Percentiles rank a stretch among this genome's conserved stretches.
phyloP scores from a whole-genome alignment of 2,888 invertebrate genomes.

The Dyspetes luteomarginatus region DNA sequence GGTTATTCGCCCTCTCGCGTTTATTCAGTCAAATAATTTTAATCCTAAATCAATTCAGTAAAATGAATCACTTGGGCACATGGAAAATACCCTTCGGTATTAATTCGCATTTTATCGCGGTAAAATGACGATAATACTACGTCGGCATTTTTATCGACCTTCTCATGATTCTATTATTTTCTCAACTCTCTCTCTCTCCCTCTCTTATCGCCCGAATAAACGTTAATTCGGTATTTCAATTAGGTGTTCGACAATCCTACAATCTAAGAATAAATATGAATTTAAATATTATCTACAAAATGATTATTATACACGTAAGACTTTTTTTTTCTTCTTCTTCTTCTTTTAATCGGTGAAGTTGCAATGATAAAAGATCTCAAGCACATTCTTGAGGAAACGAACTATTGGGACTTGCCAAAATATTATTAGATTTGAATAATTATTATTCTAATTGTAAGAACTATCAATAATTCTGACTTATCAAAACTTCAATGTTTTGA shows the following conservation, averaged over 20 bases:
- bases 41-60: constrained; percentile 75
- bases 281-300: constrained; percentile 76
- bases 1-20: constrained; percentile 56
- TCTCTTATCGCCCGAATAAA: constrained; percentile 6
- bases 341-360: constrained; percentile 4
- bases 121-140: constrained; percentile 77
- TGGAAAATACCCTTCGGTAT: constrained; percentile 72
- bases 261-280: constrained; percentile 76
- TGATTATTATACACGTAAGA: constrained; percentile 63
- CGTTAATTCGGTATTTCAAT: constrained; percentile 34
- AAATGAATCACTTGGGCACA: constrained; percentile 78
- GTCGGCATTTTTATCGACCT: constrained; percentile 65
- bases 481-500: no score
- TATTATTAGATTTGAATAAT: background rate
- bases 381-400: constrained; percentile 26
- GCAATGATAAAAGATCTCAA: constrained; percentile 5
- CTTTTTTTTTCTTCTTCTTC: constrained; percentile 14
- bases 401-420: constrained; percentile 28
- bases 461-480: no score
- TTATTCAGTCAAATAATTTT: constrained; percentile 71
- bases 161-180: constrained; percentile 60
- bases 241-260: constrained; percentile 61
- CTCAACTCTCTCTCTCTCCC: constrained; percentile 6
- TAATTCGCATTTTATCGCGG: constrained; percentile 73
- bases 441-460: no score